Evolutionary conservation across 2,797 vertebrate species (phyloP).

Genomic region (Podarcis lilfordi): DNA sequence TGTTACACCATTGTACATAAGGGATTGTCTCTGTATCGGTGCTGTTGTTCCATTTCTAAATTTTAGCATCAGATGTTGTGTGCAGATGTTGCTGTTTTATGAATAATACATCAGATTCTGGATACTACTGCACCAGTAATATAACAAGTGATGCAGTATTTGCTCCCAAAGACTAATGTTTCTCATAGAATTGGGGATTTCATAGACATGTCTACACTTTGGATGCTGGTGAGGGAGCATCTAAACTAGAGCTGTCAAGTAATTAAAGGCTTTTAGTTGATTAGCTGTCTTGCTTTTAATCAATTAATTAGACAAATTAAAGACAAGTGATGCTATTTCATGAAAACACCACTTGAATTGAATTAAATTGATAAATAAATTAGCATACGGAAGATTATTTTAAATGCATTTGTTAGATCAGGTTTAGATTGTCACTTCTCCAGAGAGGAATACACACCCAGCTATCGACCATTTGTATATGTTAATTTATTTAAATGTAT

Average conservation of each 20-base stretch:
- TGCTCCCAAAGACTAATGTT: not conserved
- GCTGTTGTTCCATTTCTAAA: too few relatives aligned
- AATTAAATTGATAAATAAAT: not conserved
- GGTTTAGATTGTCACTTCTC: not conserved
- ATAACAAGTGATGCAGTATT: not conserved
- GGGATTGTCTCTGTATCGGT: too few relatives aligned
- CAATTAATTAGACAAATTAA: conserved; percentile 15
- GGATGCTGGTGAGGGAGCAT: not conserved
- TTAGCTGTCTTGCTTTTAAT: conserved; percentile 3
- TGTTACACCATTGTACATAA: too few relatives aligned
- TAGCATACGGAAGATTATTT: not conserved
- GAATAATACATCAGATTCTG: not conserved
- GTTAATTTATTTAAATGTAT: not conserved
- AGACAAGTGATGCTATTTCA: not conserved
- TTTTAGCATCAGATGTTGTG: too few relatives aligned
- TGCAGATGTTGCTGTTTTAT: not conserved
- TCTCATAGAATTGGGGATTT: not conserved
- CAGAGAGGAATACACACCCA: not conserved
- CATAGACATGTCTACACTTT: not conserved
- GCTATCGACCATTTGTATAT: not conserved
- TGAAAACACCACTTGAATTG: not conserved
- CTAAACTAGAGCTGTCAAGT: not conserved
- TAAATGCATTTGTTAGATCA: not conserved
- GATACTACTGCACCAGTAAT: not conserved
- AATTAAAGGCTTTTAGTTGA: not conserved